These are phyloP conservation scores for Potamilus streckersoni DNA, from an alignment of 1,140 invertebrate genomes.

Conservation along the genomic window DNA sequence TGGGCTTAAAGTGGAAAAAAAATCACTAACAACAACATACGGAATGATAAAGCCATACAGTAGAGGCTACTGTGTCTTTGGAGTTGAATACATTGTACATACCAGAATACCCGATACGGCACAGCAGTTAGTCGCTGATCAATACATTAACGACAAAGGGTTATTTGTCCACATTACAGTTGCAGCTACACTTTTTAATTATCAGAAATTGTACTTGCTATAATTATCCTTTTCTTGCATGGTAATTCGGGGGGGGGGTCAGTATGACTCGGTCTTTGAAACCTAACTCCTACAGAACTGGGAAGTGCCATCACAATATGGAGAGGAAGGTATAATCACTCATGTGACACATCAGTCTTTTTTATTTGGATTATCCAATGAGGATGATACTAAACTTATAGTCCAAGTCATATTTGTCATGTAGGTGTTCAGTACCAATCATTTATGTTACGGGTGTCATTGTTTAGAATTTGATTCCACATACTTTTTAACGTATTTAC, in stretches of 20 bases:
- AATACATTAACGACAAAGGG: neutral
- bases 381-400: neutral
- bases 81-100: neutral
- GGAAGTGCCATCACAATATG: slow-evolving; percentile 54
- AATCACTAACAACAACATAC: neutral
- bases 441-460: neutral
- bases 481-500: too few relatives aligned
- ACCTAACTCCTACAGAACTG: slow-evolving; percentile 61
- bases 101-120: neutral
- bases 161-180: neutral
- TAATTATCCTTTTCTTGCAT: neutral
- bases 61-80: neutral
- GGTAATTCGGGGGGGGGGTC: too few relatives aligned
- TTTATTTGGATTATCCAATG: neutral
- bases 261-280: slow-evolving; percentile 63
- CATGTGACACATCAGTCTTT: neutral
- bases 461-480: neutral
- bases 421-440: neutral
- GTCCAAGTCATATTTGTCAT: neutral
- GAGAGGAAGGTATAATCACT: slow-evolving; percentile 43
- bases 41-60: neutral
- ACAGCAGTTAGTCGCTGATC: too few relatives aligned
- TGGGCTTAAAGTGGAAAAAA: neutral
- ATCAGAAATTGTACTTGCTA: neutral
- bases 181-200: neutral